Base-by-base conservation (phyloP, 2,113 vertebrate species). In the Takifugu bimaculatus region DNA sequence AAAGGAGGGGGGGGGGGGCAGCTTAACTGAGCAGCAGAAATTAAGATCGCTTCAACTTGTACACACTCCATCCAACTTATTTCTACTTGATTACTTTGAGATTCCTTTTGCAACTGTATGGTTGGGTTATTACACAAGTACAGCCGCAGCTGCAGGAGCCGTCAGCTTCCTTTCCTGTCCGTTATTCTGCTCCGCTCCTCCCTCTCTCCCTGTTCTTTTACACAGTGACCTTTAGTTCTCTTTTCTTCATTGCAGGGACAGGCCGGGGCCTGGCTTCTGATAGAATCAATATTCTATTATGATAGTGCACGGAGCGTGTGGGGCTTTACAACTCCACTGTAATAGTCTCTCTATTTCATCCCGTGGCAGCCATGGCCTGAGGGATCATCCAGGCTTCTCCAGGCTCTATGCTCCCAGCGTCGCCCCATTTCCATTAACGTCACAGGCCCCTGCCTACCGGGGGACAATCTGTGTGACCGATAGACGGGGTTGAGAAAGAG, bases 221-320 rank as follows among this genome's bases (percentile, higher is more conserved):
- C 84, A 90, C 77, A 88, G 86, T 93, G 92, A 94, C 94, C 92
- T 95, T 94, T 91, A 88, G 87, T 93, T 88, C 89, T 92, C 88
- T 85, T 89, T 92, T 79, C 91, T 91, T 82, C 88, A 89, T 89
- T 75, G 80, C 60, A 29, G 83, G 93, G 92, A 92, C 89, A 89
- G 92, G 90, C 89, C 79, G 82, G 79, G 87, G 85, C 91, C 87
- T 88, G 86, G 89, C 86, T 92, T 92, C 91, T 91, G 88, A 88
- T 90, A 91, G 92, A 94, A 97, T 98, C 95, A 96, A 96, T 97
- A 98, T 94, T 93, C 89, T 93, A 96, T 96, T 96, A 96, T 28
- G 90, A 91, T 91, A 91, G 88, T 90, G 88, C 82, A 88, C 88
- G 83, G 88, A 91, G 88, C 88, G 88, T 87, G 86, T 88, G 88